Percentiles rank a stretch among this genome's conserved stretches.
Conservation (phyloP, 2,888 invertebrate species). For the Drosophila peninsularis region DNA sequence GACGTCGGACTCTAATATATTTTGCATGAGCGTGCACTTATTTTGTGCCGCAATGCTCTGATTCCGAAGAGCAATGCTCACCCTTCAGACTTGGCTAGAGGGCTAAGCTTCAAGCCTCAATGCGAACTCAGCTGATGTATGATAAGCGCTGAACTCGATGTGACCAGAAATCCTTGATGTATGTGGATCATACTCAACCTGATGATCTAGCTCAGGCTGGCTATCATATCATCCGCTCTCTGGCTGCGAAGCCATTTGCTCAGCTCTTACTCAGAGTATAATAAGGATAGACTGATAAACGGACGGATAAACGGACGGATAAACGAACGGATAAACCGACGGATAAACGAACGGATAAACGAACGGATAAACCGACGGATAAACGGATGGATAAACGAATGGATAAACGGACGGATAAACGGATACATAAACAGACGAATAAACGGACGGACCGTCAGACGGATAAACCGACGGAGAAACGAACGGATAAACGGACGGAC, state of each 20-base stretch:
- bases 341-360: not conserved
- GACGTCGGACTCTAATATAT: conserved; percentile 60
- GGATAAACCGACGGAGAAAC: too few relatives aligned
- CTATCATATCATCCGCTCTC: too few relatives aligned
- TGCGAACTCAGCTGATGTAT: not conserved
- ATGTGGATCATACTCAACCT: not conserved
- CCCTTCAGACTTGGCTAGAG: not conserved
- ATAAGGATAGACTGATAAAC: not conserved
- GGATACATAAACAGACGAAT: too few relatives aligned
- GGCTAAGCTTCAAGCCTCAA: not conserved
- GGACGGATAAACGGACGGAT: not conserved
- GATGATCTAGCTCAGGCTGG: not conserved
- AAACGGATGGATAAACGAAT: too few relatives aligned
- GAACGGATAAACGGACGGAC: too few relatives aligned
- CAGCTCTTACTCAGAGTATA: not conserved
- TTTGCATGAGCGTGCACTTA: conserved; percentile 65
- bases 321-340: too few relatives aligned
- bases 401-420: too few relatives aligned
- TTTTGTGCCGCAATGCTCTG: conserved; percentile 46
- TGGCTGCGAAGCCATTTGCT: not conserved
- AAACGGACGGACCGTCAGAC: too few relatives aligned
- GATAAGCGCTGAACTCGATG: not conserved
- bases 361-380: not conserved
- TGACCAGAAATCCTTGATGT: not conserved
- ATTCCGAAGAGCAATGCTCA: conserved; percentile 8